These are phyloP conservation scores for Oscheius onirici DNA, from an alignment of 2,888 invertebrate species.

Conservation along the genomic window DNA sequence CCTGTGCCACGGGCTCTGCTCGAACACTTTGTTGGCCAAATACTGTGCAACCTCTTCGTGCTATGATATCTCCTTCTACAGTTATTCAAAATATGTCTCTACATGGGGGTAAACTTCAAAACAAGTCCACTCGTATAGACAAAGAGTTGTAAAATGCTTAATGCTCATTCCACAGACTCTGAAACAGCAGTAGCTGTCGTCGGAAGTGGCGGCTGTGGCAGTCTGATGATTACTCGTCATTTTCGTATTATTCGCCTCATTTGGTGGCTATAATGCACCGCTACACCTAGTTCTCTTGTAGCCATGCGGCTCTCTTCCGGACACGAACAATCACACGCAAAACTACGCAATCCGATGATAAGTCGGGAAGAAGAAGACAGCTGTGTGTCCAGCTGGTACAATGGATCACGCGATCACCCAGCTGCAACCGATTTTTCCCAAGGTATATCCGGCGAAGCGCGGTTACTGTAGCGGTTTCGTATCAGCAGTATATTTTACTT, in stretches of 20 bases:
- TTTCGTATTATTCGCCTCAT: constrained; percentile 33
- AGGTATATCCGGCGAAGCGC: too few relatives aligned
- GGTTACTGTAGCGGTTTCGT: too few relatives aligned
- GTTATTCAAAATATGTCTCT: too few relatives aligned
- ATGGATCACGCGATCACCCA: background rate
- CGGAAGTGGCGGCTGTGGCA: constrained; percentile 27
- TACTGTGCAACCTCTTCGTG: constrained; percentile 1
- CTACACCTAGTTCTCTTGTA: constrained; percentile 20
- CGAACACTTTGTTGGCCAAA: constrained; percentile 5
- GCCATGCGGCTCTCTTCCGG: constrained; percentile 10
- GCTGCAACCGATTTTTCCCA: background rate
- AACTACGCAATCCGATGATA: constrained; percentile 11
- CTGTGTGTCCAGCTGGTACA: constrained; percentile 15
- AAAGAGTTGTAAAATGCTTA: too few relatives aligned
- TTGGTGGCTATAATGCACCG: constrained; percentile 21
- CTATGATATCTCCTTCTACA: background rate
- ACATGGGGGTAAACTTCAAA: too few relatives aligned
- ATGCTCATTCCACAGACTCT: too few relatives aligned
- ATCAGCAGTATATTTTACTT: too few relatives aligned
- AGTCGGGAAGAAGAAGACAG: constrained; percentile 2
- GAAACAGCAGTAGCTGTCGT: constrained; percentile 11
- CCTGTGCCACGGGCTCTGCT: constrained; percentile 3
- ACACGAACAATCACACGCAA: background rate
- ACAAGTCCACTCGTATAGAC: too few relatives aligned
- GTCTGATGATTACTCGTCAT: constrained; percentile 9